Conservation (phyloP, 2,797 vertebrate species). For the Aplochiton taeniatus region DNA sequence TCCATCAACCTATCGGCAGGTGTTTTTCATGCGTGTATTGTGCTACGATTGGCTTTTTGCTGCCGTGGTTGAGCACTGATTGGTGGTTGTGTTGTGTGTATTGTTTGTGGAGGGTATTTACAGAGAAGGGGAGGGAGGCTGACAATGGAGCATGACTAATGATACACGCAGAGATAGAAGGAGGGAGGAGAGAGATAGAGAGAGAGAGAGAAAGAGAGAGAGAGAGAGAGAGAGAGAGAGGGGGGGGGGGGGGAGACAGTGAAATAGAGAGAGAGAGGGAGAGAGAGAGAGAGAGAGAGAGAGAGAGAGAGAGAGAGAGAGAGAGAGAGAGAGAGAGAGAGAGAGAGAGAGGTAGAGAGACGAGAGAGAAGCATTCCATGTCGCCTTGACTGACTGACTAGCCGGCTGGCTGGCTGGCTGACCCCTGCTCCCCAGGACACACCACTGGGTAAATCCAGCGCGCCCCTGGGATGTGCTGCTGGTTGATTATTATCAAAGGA, state of each 20-base stretch:
- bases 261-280: not conserved
- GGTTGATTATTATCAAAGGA: no score
- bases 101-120: no score
- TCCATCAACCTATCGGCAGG: no score
- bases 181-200: not conserved
- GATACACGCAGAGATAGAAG: not conserved
- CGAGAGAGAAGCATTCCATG: no score
- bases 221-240: constrained; percentile 28
- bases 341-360: not conserved
- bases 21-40: no score
- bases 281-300: not conserved
- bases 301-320: not conserved
- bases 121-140: constrained; percentile 1
- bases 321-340: not conserved
- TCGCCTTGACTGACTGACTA: not conserved
- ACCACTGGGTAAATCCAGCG: no score
- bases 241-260: not conserved
- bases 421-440: no score
- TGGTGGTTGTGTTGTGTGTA: no score
- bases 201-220: constrained; percentile 15
- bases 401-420: no score
- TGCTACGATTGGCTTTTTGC: no score
- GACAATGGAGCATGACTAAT: not conserved
- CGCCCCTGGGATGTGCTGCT: no score
- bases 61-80: no score